Percentiles rank a stretch among this genome's conserved stretches.
These are phyloP conservation scores for Aphidius colemani DNA, from an alignment of 2,888 invertebrate species.

Conservation along the genomic window DNA sequence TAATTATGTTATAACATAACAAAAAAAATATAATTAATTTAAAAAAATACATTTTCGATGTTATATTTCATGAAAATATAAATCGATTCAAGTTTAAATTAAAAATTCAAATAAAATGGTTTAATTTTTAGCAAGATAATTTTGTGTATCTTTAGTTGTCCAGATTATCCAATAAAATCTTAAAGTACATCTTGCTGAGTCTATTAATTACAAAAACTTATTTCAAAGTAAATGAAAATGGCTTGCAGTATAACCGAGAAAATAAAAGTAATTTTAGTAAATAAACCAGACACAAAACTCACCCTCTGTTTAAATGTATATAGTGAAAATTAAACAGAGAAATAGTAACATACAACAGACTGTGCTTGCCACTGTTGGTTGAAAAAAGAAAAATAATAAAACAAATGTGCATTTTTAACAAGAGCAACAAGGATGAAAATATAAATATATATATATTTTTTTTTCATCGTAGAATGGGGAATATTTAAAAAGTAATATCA, in stretches of 20 bases:
- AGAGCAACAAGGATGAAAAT: constrained; percentile 24
- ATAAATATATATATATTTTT: constrained; percentile 20
- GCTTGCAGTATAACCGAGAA: constrained; percentile 28
- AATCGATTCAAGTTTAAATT: neutral
- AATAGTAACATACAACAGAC: constrained; percentile 46
- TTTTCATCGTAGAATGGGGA: constrained; percentile 45
- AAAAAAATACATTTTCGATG: too few species aligned
- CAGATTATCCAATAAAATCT: constrained; percentile 47
- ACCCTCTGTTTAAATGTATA: constrained; percentile 21
- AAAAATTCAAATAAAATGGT: constrained; percentile 27
- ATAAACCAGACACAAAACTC: constrained; percentile 7
- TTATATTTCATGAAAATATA: too few species aligned
- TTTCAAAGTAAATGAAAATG: constrained; percentile 22
- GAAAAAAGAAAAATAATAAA: constrained; percentile 27
- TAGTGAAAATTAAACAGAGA: constrained; percentile 28
- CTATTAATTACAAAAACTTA: constrained; percentile 57
- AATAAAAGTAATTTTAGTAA: constrained; percentile 44
- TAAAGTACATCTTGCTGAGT: constrained; percentile 44
- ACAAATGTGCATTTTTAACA: constrained; percentile 27
- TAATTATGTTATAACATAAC: too few species aligned
- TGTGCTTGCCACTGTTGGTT: constrained; percentile 43
- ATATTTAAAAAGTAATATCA: constrained; percentile 61
- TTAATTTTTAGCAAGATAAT: constrained; percentile 44
- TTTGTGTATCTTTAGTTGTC: constrained; percentile 41
- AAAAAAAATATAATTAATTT: too few species aligned